These are phyloP conservation scores for Falcunculus frontatus DNA, from an alignment of 2,113 vertebrate species.

Conservation along the genomic window DNA sequence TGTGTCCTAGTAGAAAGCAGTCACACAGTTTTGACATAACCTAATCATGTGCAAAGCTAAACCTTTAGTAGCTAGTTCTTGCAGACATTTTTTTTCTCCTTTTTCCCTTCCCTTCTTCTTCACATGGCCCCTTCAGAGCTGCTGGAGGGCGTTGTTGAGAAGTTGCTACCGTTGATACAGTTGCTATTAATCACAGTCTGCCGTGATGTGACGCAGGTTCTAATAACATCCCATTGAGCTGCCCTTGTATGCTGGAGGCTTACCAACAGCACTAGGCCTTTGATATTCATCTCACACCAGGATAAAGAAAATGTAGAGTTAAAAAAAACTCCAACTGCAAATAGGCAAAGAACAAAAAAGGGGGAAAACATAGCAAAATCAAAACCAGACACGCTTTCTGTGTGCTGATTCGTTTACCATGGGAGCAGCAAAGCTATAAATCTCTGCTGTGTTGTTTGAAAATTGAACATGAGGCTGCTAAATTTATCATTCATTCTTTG, in stretches of 20 bases:
- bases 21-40: neutral
- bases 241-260: constrained; percentile 79
- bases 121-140: constrained; percentile 40
- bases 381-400: constrained; percentile 84
- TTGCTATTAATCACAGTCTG: constrained; percentile 76
- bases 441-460: constrained; percentile 81
- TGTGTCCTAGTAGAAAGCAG: neutral
- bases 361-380: constrained; percentile 76
- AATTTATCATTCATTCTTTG: constrained; percentile 77
- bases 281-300: constrained; percentile 89
- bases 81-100: neutral
- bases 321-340: constrained; percentile 57
- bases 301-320: constrained; percentile 84
- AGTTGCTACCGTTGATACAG: constrained; percentile 72
- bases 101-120: neutral
- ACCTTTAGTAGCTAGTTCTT: constrained; percentile 3
- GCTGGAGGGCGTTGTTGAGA: constrained; percentile 64
- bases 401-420: constrained; percentile 81
- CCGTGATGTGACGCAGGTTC: constrained; percentile 75
- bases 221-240: constrained; percentile 81
- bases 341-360: constrained; percentile 77
- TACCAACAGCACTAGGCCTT: constrained; percentile 79
- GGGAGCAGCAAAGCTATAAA: constrained; percentile 81
- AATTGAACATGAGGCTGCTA: constrained; percentile 72
- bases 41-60: constrained; percentile 1